These are phyloP conservation scores for Podilymbus podiceps DNA, from an alignment of 2,113 vertebrate species.

Conservation along the genomic window DNA sequence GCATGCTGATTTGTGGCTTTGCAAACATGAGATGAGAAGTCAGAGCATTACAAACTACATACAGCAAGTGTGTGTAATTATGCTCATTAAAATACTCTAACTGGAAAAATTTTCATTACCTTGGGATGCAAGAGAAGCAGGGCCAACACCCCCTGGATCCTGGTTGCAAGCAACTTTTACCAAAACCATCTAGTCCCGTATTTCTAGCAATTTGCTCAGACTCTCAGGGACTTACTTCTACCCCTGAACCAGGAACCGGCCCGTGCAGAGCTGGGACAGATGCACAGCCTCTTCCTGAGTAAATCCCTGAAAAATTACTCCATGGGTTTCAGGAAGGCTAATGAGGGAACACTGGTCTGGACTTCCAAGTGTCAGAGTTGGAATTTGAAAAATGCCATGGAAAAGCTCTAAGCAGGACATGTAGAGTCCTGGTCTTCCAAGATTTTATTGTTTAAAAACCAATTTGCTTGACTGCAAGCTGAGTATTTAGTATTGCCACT, in stretches of 20 bases:
- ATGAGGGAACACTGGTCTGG: not conserved
- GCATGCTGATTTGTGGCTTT: not conserved
- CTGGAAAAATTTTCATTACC: not conserved
- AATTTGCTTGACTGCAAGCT: not conserved
- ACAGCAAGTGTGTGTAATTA: not conserved
- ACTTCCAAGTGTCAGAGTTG: not conserved
- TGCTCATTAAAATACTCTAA: slow-evolving; percentile 9
- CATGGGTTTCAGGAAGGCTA: not conserved
- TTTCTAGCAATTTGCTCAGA: not conserved
- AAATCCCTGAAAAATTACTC: not conserved
- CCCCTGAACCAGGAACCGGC: not conserved
- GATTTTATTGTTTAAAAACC: not conserved
- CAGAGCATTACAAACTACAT: not conserved
- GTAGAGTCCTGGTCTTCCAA: not conserved
- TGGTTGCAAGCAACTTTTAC: not conserved
- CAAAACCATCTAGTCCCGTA: not conserved
- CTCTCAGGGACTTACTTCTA: not conserved
- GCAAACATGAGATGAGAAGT: not conserved
- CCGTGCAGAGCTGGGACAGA: not conserved
- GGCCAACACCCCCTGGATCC: not conserved
- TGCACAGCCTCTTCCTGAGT: not conserved
- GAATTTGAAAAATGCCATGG: not conserved
- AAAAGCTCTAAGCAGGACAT: not conserved
- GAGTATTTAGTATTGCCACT: not conserved
- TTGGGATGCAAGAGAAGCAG: not conserved